These are phyloP conservation scores for Carterocephalus palaemon DNA, from an alignment of 2,888 invertebrate genomes.

Conservation along the genomic window DNA sequence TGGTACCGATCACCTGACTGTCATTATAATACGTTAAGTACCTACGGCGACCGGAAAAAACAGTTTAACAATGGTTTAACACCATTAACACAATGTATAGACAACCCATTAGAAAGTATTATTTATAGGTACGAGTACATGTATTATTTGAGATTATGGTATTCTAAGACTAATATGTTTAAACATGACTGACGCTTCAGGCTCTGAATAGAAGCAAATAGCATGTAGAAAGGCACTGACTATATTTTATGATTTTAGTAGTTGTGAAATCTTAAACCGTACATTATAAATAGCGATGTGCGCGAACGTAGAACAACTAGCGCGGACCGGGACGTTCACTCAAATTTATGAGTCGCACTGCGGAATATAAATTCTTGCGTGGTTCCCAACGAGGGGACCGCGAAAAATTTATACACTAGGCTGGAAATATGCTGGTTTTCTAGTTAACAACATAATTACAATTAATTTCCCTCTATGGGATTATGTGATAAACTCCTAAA, in stretches of 20 bases:
- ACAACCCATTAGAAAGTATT: too few relatives aligned
- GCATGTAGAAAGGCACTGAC: neutral
- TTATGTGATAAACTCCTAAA: neutral
- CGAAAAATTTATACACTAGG: slow-evolving; percentile 57
- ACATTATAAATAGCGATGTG: slow-evolving; percentile 61
- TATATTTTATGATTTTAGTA: slow-evolving; percentile 51
- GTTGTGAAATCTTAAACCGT: slow-evolving; percentile 60
- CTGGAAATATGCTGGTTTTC: slow-evolving; percentile 28
- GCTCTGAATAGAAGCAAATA: too few relatives aligned
- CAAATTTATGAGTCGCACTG: slow-evolving; percentile 76
- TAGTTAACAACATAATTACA: slow-evolving; percentile 23
- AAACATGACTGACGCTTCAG: too few relatives aligned
- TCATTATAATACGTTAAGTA: too few relatives aligned
- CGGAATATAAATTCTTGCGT: slow-evolving; percentile 73
- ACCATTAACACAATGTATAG: too few relatives aligned
- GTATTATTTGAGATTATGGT: too few relatives aligned
- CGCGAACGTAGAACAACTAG: slow-evolving; percentile 63
- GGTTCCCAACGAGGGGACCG: slow-evolving; percentile 54
- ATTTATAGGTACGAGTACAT: too few relatives aligned
- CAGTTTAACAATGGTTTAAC: too few relatives aligned
- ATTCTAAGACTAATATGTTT: too few relatives aligned
- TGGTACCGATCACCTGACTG: too few relatives aligned
- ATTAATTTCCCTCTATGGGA: slow-evolving; percentile 10
- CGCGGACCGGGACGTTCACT: slow-evolving; percentile 60
- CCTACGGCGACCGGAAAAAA: too few relatives aligned